Percentiles rank a stretch among this genome's conserved stretches.
Conservation (phyloP, 2,113 vertebrate genomes). For the Sula dactylatra region DNA sequence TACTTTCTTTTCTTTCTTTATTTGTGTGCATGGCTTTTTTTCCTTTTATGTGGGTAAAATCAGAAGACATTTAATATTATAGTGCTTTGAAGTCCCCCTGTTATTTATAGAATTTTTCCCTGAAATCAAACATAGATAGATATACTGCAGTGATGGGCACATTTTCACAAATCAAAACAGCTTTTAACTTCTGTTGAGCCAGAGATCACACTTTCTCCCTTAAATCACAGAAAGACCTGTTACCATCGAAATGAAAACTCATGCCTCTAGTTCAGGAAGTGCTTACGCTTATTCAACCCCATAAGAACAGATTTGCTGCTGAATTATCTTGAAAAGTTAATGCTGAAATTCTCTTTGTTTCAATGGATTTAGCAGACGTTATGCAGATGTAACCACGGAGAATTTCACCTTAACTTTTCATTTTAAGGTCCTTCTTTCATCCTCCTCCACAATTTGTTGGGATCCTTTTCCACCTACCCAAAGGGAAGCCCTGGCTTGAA, state of each 20-base stretch:
- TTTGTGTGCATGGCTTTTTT: not conserved
- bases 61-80: not conserved
- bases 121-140: conserved; percentile 32
- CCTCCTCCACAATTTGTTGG: not conserved
- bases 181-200: conserved; percentile 4
- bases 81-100: conserved; percentile 28
- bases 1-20: not conserved
- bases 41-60: conserved; percentile 17
- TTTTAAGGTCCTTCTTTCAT: not conserved
- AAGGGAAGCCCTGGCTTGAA: not conserved
- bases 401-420: not conserved
- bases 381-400: not conserved
- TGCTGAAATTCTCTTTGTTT: not conserved
- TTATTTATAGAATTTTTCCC: not conserved
- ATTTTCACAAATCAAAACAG: conserved; percentile 15
- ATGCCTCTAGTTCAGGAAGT: not conserved
- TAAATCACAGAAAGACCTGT: not conserved
- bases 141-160: not conserved
- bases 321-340: not conserved
- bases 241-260: not conserved
- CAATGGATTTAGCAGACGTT: not conserved
- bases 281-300: not conserved
- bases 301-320: not conserved
- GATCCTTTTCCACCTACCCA: not conserved
- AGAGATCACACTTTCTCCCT: not conserved